Base-by-base conservation (phyloP, 2,113 vertebrate genomes). In the Hystrix brachyura region DNA sequence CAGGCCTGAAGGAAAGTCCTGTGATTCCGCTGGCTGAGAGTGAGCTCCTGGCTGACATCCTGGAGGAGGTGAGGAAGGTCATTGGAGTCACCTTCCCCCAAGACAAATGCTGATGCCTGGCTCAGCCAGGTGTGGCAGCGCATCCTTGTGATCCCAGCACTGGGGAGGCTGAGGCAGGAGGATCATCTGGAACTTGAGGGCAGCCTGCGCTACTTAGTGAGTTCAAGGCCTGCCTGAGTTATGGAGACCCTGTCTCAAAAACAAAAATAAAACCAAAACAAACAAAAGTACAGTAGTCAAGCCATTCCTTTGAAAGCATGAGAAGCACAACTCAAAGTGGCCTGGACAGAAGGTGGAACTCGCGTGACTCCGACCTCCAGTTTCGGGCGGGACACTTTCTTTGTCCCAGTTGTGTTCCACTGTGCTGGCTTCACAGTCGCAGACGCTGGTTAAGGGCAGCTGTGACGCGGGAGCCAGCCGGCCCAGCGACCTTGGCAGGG, bases 1-100 rank as follows among this genome's bases (percentile, higher is more conserved):
- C 94, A 99, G 99, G 99, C 15, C 97, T 99, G 86, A 99, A 99
- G 97, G 99, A 99, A 97, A 99, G 99, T 78, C 93, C 98, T 1
- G 78, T 99, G 7, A 98, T 99, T 97, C 98, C 99, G 2, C 98
- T 99, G 83, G 96, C 96, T 0, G 99, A 99, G 96, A 99, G 99
- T 8, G 96, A 98, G 57, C 98, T 99, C 62, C 94, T 99, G 91
- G 98, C 98, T 25, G 98, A 99, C 86, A 96, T 99, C 92, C 98
- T 99, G 88, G 99, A 99, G 5, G 99, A 99, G 95, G 98, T 98
- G 43, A 98, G 98, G 38, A 98, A 97, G 57, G 98, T 99, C 96
- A 97, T 99, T 32, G 99, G 99, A 14, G 98, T 99, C 60, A 97
- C 97, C 62, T 99, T 99, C 93, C 95, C 90, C 59, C 98, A 99